Conservation (phyloP, 2,797 vertebrate genomes). For the Arnoldichthys spilopterus region DNA sequence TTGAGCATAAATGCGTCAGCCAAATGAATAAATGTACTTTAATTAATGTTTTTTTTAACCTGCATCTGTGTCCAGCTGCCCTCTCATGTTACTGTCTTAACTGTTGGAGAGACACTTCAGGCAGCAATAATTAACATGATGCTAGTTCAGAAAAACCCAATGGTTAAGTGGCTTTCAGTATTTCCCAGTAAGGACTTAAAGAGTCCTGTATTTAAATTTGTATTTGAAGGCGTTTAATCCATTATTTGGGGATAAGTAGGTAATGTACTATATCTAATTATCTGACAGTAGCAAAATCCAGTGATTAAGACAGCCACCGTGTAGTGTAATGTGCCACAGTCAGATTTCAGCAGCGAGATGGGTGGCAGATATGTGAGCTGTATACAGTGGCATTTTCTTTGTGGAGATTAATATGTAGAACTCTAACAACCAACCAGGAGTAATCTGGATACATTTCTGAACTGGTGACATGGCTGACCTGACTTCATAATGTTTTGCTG, state of each 20-base stretch:
- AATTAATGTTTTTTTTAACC: too few relatives aligned
- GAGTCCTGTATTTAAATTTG: not conserved
- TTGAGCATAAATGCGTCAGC: too few relatives aligned
- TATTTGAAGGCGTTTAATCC: not conserved
- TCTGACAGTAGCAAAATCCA: not conserved
- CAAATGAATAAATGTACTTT: too few relatives aligned
- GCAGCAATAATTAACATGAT: not conserved
- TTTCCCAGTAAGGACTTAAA: not conserved
- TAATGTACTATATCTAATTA: not conserved
- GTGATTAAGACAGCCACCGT: conserved; percentile 27
- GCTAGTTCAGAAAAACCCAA: not conserved
- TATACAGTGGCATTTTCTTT: conserved; percentile 5
- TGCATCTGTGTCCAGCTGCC: too few relatives aligned
- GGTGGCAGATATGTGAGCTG: not conserved
- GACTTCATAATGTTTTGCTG: conserved; percentile 27
- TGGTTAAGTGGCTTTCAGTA: not conserved
- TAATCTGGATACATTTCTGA: conserved; percentile 17
- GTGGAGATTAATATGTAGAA: conserved; percentile 2
- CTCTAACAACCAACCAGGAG: conserved; percentile 9
- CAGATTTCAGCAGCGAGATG: conserved; percentile 8
- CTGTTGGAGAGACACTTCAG: not conserved
- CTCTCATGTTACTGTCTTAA: too few relatives aligned
- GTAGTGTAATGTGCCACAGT: not conserved
- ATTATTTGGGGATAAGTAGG: not conserved
- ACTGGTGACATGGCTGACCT: conserved; percentile 27